phyloP scores from a whole-genome alignment of 2,888 invertebrate genomes.

The Polydrusus pterygomalis region DNA sequence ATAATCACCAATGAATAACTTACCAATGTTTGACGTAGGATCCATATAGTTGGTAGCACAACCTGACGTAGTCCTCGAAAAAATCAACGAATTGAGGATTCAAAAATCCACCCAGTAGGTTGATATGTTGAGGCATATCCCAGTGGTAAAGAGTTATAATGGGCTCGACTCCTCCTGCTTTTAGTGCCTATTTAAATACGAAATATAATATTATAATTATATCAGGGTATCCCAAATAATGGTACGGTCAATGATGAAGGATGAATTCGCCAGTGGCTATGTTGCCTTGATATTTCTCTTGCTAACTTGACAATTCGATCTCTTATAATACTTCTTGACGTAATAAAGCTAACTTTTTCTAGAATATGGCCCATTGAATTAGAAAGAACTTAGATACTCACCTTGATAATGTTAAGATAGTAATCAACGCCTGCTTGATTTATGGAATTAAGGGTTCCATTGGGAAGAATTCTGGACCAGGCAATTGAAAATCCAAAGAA shows the following conservation, averaged over 20 bases:
- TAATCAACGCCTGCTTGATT: conserved; percentile 35
- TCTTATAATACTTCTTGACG: too few species aligned
- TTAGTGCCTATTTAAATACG: conserved; percentile 79
- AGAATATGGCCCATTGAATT: too few species aligned
- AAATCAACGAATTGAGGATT: conserved; percentile 76
- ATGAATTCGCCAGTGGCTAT: too few species aligned
- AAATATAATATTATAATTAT: too few species aligned
- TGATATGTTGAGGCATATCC: conserved; percentile 74
- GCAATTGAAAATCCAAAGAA: conserved; percentile 34
- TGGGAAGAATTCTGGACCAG: conserved; percentile 33
- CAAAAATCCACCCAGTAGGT: conserved; percentile 70
- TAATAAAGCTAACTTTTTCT: too few species aligned
- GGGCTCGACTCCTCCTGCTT: conserved; percentile 77
- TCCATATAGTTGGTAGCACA: conserved; percentile 73
- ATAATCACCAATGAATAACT: background rate
- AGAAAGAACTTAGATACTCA: conserved; percentile 54
- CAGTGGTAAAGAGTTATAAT: conserved; percentile 75
- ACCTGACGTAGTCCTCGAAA: conserved; percentile 75
- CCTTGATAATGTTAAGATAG: conserved; percentile 73
- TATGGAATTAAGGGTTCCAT: conserved; percentile 16
- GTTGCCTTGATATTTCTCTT: too few species aligned
- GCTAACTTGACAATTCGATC: too few species aligned
- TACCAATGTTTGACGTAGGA: conserved; percentile 71
- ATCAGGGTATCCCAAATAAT: too few species aligned
- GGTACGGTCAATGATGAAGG: too few species aligned